Conservation (phyloP, 2,113 vertebrate genomes). For the Nibea albiflora region DNA sequence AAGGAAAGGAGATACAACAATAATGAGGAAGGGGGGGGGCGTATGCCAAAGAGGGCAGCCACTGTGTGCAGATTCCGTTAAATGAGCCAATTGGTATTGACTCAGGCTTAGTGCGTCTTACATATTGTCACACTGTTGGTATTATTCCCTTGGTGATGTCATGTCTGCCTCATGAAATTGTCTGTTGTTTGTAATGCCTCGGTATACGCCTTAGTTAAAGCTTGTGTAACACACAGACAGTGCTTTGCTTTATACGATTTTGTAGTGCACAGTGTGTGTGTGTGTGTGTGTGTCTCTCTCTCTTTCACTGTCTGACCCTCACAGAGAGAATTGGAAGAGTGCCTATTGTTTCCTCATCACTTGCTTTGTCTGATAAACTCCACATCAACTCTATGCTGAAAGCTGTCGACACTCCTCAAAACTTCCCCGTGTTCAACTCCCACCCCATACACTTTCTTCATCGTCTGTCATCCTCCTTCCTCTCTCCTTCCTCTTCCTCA, state of each 20-base stretch:
- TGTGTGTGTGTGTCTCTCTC: conserved; percentile 11
- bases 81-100: conserved; percentile 59
- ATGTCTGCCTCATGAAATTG: conserved; percentile 70
- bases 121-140: conserved; percentile 68
- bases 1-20: conserved; percentile 50
- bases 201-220: conserved; percentile 49
- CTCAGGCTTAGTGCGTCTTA: conserved; percentile 50
- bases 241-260: conserved; percentile 64
- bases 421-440: conserved; percentile 8
- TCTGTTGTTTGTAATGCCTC: conserved; percentile 61
- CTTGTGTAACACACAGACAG: conserved; percentile 64
- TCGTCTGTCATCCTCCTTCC: not conserved
- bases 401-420: conserved; percentile 22
- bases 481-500: conserved; percentile 1
- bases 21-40: conserved; percentile 34
- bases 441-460: not conserved
- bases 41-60: conserved; percentile 34
- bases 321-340: conserved; percentile 73
- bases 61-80: conserved; percentile 59
- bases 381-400: conserved; percentile 49
- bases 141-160: conserved; percentile 72
- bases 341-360: conserved; percentile 74
- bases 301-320: conserved; percentile 69
- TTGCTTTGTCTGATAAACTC: conserved; percentile 73
- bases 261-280: conserved; percentile 52